Base-by-base conservation (phyloP, 2,888 invertebrate genomes). In the Ptycholaimellus sp. region DNA sequence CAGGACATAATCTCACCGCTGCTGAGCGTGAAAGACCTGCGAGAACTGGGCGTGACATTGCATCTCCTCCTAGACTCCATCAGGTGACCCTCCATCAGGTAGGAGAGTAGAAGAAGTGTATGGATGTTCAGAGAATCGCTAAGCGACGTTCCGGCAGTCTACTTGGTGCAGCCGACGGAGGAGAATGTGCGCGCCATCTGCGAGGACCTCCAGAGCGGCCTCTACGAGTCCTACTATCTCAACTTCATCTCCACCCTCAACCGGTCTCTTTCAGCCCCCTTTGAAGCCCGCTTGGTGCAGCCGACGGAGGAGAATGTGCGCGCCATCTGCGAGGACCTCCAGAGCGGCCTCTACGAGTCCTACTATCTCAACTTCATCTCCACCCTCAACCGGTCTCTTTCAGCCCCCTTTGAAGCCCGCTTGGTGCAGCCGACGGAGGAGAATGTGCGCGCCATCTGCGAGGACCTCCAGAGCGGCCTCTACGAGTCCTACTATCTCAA, bases 1-100 rank as follows among this genome's bases (percentile, higher is more conserved):
- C 93, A 96, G 64, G 93, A 96, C 59, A 85, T 99, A 35, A 85
- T 99, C 51, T 87, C 93, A 13, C 93, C 96, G 0, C 63, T 99
- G 36, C 71, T 99, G 54, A 80, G 85, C 17, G 76, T 96, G 16
- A 85, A 85, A 60, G 90, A 96, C 56, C 67, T 96, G 3, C 64
- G 93, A 50, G 90, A 93, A 59, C 65, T 83, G 53, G 93, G 96
- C 43, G 83, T 99, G 30, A 99, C 96, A 27, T 69, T 99, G 42
- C 90, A 96, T 68, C 73, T 96, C 17, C 14, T 14, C 9, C 13
- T 19, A 14, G 16, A 23, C 4, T 42, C 13, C 35, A 19, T 30
- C 16, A 7, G 9, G 13, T 13, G 9, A 30, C 16, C 14, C 16
- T 14, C 13, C 9, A 30, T 13, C 9, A 30, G 13, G 33, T 11